These are phyloP conservation scores for Orchesella cincta DNA, from an alignment of 1,140 invertebrate genomes.

Conservation along the genomic window DNA sequence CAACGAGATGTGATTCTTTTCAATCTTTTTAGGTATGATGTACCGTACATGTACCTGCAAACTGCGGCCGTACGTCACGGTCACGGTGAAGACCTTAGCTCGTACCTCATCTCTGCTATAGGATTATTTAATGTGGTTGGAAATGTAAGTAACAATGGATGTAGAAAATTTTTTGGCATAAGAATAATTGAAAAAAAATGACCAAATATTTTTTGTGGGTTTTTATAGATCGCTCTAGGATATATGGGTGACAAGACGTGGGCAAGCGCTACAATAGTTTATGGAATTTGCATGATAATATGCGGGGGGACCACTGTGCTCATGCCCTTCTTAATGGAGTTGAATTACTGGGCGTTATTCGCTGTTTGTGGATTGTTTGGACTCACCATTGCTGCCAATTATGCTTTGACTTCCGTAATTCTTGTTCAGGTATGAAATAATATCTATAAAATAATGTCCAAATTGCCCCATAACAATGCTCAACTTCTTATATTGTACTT, in stretches of 20 bases:
- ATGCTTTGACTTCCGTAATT: constrained; percentile 81
- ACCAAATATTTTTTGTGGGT: constrained; percentile 36
- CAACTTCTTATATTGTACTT: not conserved
- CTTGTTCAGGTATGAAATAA: constrained; percentile 68
- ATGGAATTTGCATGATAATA: constrained; percentile 74
- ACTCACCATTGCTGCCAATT: constrained; percentile 82
- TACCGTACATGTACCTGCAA: constrained; percentile 81
- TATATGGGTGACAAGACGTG: constrained; percentile 80
- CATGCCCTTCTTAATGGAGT: constrained; percentile 67
- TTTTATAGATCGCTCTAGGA: constrained; percentile 76
- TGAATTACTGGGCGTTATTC: constrained; percentile 65
- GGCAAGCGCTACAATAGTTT: constrained; percentile 72
- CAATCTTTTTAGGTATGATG: constrained; percentile 65
- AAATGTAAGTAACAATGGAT: constrained; percentile 65
- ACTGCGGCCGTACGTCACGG: constrained; percentile 69
- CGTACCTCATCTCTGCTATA: constrained; percentile 79
- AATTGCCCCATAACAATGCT: not conserved
- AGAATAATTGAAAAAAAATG: not conserved
- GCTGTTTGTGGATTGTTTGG: constrained; percentile 73
- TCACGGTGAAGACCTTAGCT: constrained; percentile 71
- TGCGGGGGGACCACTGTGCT: constrained; percentile 72
- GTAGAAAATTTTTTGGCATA: not conserved
- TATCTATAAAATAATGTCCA: not conserved
- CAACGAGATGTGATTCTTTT: not conserved
- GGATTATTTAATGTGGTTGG: constrained; percentile 83